These are phyloP conservation scores for Andrena bicolor DNA, from an alignment of 2,888 invertebrate genomes.

Conservation along the genomic window DNA sequence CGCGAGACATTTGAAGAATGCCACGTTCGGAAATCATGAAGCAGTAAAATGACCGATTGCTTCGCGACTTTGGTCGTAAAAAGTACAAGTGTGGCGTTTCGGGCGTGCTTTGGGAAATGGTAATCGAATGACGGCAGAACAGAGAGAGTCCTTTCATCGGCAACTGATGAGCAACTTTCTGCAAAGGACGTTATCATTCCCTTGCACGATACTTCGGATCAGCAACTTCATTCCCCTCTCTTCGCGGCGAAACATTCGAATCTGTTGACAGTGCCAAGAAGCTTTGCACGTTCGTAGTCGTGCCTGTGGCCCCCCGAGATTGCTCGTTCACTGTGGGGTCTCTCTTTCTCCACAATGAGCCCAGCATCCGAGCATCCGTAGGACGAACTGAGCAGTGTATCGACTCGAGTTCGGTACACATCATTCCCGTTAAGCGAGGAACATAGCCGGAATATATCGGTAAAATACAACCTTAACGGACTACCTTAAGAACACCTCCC, in stretches of 20 bases:
- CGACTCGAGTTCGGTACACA: slow-evolving; percentile 27
- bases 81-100: not conserved
- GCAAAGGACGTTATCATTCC: not conserved
- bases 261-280: slow-evolving; percentile 11
- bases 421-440: slow-evolving; percentile 33
- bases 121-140: not conserved
- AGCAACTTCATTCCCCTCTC: not conserved
- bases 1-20: not conserved
- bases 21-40: not conserved
- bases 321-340: slow-evolving; percentile 22
- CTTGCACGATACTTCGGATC: not conserved
- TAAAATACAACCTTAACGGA: slow-evolving; percentile 51
- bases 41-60: not conserved
- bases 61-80: not conserved
- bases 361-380: slow-evolving; percentile 7
- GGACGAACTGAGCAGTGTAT: slow-evolving; percentile 26
- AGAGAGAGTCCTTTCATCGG: not conserved
- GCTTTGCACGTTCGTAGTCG: slow-evolving; percentile 10
- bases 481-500: slow-evolving; percentile 46
- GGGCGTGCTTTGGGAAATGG: not conserved
- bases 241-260: slow-evolving; percentile 7
- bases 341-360: not conserved
- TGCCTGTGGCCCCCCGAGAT: slow-evolving; percentile 7
- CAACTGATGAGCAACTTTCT: not conserved
- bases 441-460: slow-evolving; percentile 36